These are phyloP conservation scores for Pseudonaja textilis DNA, from an alignment of 2,113 vertebrate species.

Conservation along the genomic window DNA sequence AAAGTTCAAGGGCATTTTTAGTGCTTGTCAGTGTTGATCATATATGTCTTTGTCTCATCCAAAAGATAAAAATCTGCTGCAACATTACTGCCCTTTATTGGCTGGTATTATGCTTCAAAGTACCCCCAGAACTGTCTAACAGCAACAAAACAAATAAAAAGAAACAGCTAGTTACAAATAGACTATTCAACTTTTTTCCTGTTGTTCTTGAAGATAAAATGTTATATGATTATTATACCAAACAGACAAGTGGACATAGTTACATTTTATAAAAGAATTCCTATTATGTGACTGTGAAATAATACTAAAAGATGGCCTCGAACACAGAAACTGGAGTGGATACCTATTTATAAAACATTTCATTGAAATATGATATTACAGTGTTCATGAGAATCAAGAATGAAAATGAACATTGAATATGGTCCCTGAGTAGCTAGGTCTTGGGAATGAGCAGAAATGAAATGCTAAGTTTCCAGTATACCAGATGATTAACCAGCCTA, in stretches of 20 bases:
- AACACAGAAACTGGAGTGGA: slow-evolving; percentile 52
- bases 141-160: background rate
- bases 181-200: background rate
- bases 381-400: slow-evolving; percentile 58
- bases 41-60: slow-evolving; percentile 10
- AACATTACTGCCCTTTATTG: background rate
- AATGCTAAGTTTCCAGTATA: slow-evolving; percentile 58
- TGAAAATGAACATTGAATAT: slow-evolving; percentile 59
- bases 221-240: background rate
- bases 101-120: slow-evolving; percentile 6
- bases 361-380: slow-evolving; percentile 55
- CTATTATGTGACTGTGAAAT: background rate
- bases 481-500: slow-evolving; percentile 64
- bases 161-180: background rate
- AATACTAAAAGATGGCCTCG: slow-evolving; percentile 45
- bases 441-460: slow-evolving; percentile 61
- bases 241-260: background rate
- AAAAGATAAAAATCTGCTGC: slow-evolving; percentile 18
- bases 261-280: slow-evolving; percentile 25
- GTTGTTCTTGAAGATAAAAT: background rate
- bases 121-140: background rate
- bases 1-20: slow-evolving; percentile 14
- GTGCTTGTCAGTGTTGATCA: background rate
- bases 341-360: slow-evolving; percentile 57
- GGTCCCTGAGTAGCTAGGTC: slow-evolving; percentile 54